Conservation (phyloP, 2,113 vertebrate species). For the Leucoraja erinaceus region DNA sequence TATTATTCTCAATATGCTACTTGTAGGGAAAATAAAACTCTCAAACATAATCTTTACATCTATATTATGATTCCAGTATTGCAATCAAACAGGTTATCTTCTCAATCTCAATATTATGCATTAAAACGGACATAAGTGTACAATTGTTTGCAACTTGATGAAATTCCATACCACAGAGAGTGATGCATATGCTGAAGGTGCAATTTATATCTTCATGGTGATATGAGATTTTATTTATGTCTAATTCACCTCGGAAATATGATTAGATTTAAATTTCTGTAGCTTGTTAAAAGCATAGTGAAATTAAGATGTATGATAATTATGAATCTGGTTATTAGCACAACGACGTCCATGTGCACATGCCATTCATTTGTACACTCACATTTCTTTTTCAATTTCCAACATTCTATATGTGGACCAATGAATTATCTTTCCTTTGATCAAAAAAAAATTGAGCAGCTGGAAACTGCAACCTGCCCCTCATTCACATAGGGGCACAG, state of each 20-base stretch:
- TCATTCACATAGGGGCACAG: not conserved
- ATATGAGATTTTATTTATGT: not conserved
- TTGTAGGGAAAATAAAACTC: not conserved
- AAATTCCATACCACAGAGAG: not conserved
- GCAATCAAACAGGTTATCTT: not conserved
- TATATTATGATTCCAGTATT: not conserved
- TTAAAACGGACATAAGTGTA: not conserved
- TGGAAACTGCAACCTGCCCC: not conserved
- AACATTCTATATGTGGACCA: not conserved
- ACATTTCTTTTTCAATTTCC: not conserved
- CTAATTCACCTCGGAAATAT: not conserved
- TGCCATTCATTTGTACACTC: not conserved
- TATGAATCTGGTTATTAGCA: not conserved
- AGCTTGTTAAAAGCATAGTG: not conserved
- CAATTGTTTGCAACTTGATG: not conserved
- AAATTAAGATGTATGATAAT: not conserved
- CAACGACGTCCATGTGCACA: not conserved
- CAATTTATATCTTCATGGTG: not conserved
- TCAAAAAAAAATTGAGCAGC: not conserved
- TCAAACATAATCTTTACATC: not conserved
- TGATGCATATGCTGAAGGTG: not conserved
- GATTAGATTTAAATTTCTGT: not conserved
- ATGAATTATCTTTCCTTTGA: not conserved
- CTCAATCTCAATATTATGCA: not conserved
- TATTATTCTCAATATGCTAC: not conserved